A percentile compares a stretch with the other conserved stretches of the same genome.
Evolutionary conservation across 2,888 invertebrate genomes (phyloP).

Genomic region (Drosophila paracracens): DNA sequence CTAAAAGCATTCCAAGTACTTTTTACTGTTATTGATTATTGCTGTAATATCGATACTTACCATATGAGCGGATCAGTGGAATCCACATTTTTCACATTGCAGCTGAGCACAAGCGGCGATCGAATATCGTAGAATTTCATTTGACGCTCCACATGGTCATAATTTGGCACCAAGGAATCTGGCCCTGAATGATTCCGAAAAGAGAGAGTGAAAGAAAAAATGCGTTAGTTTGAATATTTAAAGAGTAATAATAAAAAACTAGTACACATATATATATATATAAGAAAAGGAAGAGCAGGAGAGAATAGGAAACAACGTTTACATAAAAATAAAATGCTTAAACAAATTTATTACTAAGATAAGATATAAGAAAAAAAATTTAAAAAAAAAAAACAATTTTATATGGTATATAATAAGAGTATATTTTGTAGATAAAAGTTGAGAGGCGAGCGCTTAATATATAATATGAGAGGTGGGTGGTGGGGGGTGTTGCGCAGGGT

Average conservation of each 20-base stretch:
- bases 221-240: constrained; percentile 35
- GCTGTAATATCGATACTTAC: constrained; percentile 40
- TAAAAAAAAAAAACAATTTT: constrained; percentile 4
- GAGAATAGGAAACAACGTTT: constrained; percentile 49
- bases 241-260: constrained; percentile 12
- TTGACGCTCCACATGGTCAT: constrained; percentile 81
- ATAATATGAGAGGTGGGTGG: constrained; percentile 26
- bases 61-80: constrained; percentile 59
- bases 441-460: constrained; percentile 49
- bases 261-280: constrained; percentile 25
- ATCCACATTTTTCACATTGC: constrained; percentile 77
- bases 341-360: constrained; percentile 50
- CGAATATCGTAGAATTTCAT: constrained; percentile 83
- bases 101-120: constrained; percentile 83
- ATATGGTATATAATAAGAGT: constrained; percentile 30
- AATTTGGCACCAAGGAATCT: constrained; percentile 84
- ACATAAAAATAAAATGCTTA: constrained; percentile 60
- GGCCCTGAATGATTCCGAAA: constrained; percentile 64
- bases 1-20: not conserved
- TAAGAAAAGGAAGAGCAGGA: constrained; percentile 17
- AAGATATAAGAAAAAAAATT: constrained; percentile 24
- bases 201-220: constrained; percentile 20
- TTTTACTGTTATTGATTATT: not conserved
- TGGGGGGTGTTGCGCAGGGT: constrained; percentile 6
- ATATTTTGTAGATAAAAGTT: constrained; percentile 44